Base-by-base conservation (phyloP, 2,888 invertebrate species). In the Meta bourneti region DNA sequence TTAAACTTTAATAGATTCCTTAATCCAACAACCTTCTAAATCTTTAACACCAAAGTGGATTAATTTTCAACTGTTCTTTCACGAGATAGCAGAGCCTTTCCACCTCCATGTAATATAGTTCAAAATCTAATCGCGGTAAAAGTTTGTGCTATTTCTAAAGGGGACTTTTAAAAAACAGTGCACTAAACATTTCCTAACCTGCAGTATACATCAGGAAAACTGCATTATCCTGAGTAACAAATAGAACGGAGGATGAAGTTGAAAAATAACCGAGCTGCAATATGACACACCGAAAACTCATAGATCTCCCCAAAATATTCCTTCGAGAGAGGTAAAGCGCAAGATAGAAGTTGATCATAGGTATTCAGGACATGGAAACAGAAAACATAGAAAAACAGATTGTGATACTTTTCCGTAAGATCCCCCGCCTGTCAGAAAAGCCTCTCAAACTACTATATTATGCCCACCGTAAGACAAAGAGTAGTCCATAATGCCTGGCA, bases 381-480 rank as follows among this genome's bases (percentile, higher is more conserved):
- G 61, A 54, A 80, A 34, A 51, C 9, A n/a, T 77, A 16, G 51
- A 77, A 51, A 49, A 77, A 61, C 79, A 61, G 34, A 80, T 80
- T 80, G 79, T 34, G n/a, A 34, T 80, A 34, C 61, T 80, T 61
- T 80, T 20, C 77, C 79, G 61, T 48, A 80, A 16, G 13, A 20
- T 61, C 13, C 61, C n/a, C 8, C 52, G 20, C 34, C 20, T 80
- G 61, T 80, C 61, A 52, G 52, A 61, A 80, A 48, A 80, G 48
- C 52, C 79, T 20, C 34, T 61, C 61, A 80, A 80, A 61, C 20
- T 61, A 61, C 61, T 80, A 80, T 19, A 61, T 80, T 80, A 80
- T 20, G 16, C 19, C 13, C 20, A 16, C n/a, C 34, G 16, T 70
- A 52, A 74, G 72, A 83, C 72, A 52, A 74, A 74, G 71, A 51